Evolutionary conservation across 1,140 invertebrate species (phyloP), one percentile per base, ranked within the genome.

Genomic region (Listronotus oregonensis): DNA sequence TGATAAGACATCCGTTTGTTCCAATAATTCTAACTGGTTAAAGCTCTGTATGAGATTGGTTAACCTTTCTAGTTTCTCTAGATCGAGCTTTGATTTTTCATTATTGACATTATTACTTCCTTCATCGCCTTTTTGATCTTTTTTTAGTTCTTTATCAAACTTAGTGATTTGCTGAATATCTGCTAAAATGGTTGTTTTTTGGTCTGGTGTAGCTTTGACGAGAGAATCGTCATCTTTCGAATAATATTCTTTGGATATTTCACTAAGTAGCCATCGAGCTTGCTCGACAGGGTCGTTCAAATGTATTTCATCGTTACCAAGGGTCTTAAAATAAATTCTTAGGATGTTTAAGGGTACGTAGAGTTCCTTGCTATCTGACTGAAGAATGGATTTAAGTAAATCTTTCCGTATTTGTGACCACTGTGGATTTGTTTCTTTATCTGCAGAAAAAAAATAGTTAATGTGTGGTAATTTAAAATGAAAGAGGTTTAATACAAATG

Each of bases 261-360:
- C 71, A 10, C 46, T 70, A 9, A 78, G 56, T 18, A 78, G 65
- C 77, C 77, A 78, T 44, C 72, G 64, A 4, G 73, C 69, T 63
- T 77, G 76, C 64, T 72, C 73, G 0, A 68, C 60, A 17, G 71
- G 64, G 56, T 77, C 72, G 21, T 63, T 32, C 44, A 66, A 62
- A 50, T 74, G 66, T 10, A 56, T 58, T n/a, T 66, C 55, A 44
- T 64, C 64, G 32, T 55, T 63, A 47, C 71, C 75, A 27, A 77
- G 58, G 8, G 75, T 75, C 46, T 75, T 67, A 59, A 78, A 77
- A 68, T 78, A 78, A 55, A 78, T 73, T 49, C 69, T 65, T 44
- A 78, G 58, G 62, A 77, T 73, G 52, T 68, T 75, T 17, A 75
- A 17, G 10, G 77, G 75, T 43, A 78, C 70, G 34, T 61, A 72